These are phyloP conservation scores for Pygocentrus nattereri DNA, from an alignment of 2,797 vertebrate species.

Conservation along the genomic window DNA sequence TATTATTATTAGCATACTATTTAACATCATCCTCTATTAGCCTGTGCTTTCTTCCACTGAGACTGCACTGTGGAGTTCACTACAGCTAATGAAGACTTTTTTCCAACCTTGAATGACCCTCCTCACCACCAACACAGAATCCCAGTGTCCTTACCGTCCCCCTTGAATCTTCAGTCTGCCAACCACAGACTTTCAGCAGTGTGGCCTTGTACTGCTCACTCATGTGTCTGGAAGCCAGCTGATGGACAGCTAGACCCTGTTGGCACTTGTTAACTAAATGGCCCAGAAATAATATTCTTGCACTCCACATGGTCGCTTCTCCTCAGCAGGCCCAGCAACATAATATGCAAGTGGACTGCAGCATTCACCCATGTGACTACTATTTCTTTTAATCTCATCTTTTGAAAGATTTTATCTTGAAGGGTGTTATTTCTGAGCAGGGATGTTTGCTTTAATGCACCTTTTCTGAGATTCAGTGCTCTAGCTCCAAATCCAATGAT, in stretches of 20 bases:
- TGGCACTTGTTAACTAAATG: constrained; percentile 3
- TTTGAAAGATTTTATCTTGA: neutral
- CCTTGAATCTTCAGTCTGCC: neutral
- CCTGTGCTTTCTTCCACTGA: neutral
- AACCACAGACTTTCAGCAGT: neutral
- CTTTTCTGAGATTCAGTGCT: neutral
- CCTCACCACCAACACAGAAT: no score
- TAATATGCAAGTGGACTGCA: neutral
- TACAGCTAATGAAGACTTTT: neutral
- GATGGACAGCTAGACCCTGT: neutral
- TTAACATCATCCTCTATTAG: no score
- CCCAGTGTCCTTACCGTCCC: neutral
- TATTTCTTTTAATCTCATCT: neutral
- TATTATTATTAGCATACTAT: no score
- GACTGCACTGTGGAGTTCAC: neutral
- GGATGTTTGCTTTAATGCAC: neutral
- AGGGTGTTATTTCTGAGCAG: neutral
- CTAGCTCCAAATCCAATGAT: neutral
- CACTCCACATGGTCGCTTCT: constrained; percentile 13
- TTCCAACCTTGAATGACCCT: neutral
- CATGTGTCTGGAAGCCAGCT: neutral
- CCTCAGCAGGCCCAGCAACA: no score
- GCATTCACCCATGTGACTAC: neutral
- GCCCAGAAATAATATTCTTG: neutral
- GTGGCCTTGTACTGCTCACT: neutral